A percentile compares a stretch with the other conserved stretches of the same genome.
These are phyloP conservation scores for Gracilinanus agilis DNA, from an alignment of 2,113 vertebrate species.

Conservation along the genomic window DNA sequence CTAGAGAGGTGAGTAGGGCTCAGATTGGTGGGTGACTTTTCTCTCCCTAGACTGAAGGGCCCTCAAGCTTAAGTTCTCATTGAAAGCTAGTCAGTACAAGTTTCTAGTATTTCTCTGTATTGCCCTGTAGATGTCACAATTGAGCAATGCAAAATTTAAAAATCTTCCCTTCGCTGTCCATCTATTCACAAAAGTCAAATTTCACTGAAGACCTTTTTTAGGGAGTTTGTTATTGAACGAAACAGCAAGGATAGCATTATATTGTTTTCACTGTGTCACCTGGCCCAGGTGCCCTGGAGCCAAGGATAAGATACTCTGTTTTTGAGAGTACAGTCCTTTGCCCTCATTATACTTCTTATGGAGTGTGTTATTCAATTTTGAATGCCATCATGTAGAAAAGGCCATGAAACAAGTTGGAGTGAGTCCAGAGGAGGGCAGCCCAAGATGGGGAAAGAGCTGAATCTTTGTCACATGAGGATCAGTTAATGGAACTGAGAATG, in stretches of 20 bases:
- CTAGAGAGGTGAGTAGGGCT: neutral
- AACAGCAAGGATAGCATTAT: neutral
- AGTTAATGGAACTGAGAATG: neutral
- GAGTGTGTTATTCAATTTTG: neutral
- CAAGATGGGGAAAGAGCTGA: neutral
- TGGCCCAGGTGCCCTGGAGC: neutral
- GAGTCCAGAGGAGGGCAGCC: neutral
- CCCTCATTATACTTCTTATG: conserved; percentile 9
- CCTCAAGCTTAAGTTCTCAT: neutral
- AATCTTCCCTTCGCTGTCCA: neutral
- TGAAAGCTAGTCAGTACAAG: neutral
- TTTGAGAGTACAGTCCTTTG: neutral
- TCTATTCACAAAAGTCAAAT: neutral
- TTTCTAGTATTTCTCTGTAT: neutral
- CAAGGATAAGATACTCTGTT: neutral
- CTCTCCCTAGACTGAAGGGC: neutral
- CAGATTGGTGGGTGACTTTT: neutral
- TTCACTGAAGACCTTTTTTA: conserved; percentile 24
- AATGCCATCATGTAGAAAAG: neutral
- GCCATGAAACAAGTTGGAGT: neutral
- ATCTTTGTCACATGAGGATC: neutral
- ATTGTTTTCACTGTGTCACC: neutral
- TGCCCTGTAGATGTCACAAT: conserved; percentile 45
- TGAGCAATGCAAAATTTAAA: conserved; percentile 33
- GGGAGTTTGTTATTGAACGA: conserved; percentile 6